Percentiles rank a stretch among this genome's conserved stretches.
Conservation (phyloP, 2,888 invertebrate species). For the Palloptera scutellata region DNA sequence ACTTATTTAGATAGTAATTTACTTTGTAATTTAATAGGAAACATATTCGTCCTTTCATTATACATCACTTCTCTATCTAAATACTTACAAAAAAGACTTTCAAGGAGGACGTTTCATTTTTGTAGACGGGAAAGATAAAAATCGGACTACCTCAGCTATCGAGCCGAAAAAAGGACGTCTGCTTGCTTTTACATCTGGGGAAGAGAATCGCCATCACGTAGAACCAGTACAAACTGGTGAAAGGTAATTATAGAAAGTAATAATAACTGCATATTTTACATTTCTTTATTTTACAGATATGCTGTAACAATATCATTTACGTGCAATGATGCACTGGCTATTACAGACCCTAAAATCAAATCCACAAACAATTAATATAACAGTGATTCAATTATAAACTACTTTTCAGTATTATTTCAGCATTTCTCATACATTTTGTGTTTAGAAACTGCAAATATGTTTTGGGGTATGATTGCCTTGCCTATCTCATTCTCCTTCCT, state of each 20-base stretch:
- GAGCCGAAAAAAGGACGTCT: constrained; percentile 83
- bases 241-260: constrained; percentile 41
- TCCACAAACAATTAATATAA: neutral
- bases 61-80: constrained; percentile 82
- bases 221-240: constrained; percentile 80
- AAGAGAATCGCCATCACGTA: constrained; percentile 84
- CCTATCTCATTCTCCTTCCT: no score
- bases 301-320: constrained; percentile 89
- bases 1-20: constrained; percentile 11
- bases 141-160: constrained; percentile 71
- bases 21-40: constrained; percentile 68
- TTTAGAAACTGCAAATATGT: no score
- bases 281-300: constrained; percentile 66
- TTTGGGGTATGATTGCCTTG: no score
- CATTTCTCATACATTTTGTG: no score
- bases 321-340: constrained; percentile 75
- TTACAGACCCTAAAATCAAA: constrained; percentile 67
- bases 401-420: no score
- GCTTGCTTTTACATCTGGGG: constrained; percentile 86
- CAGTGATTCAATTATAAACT: no score
- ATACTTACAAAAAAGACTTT: constrained; percentile 78
- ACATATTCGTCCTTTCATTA: constrained; percentile 88
- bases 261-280: neutral
- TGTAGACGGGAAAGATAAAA: constrained; percentile 71
- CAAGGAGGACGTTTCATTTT: constrained; percentile 85